These are phyloP conservation scores for Micrasema minimum DNA, from an alignment of 1,140 invertebrate genomes.

Conservation along the genomic window DNA sequence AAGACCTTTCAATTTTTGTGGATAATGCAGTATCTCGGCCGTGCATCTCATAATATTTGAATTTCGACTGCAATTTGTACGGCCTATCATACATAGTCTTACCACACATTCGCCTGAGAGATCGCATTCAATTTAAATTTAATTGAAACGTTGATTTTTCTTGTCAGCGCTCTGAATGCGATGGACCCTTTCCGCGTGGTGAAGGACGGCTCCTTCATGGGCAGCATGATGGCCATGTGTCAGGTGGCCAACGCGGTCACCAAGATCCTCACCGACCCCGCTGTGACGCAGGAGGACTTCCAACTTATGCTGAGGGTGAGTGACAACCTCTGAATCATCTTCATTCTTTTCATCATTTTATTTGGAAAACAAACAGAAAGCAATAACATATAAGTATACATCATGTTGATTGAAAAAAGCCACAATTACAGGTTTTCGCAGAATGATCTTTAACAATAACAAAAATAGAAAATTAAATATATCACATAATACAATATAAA, in stretches of 20 bases:
- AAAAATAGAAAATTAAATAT: too few species aligned
- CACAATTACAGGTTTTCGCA: too few species aligned
- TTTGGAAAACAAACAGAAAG: background rate
- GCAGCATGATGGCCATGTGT: conserved; percentile 68
- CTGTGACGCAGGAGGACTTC: conserved; percentile 65
- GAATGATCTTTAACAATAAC: too few species aligned
- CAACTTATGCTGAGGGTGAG: conserved; percentile 68
- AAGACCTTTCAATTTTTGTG: too few species aligned
- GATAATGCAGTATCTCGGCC: too few species aligned
- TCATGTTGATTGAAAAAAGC: too few species aligned
- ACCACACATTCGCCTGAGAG: too few species aligned
- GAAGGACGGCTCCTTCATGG: conserved; percentile 74
- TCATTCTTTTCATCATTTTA: background rate
- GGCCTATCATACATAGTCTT: too few species aligned
- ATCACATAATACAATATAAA: background rate
- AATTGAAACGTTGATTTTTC: conserved; percentile 7
- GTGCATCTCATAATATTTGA: too few species aligned
- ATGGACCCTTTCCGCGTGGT: conserved; percentile 84
- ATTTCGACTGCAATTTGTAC: too few species aligned
- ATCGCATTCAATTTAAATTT: too few species aligned
- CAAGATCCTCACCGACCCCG: conserved; percentile 56
- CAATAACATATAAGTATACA: too few species aligned
- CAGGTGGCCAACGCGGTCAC: conserved; percentile 68
- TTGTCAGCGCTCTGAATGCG: conserved; percentile 69
- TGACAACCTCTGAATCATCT: background rate